Conservation (phyloP, 2,888 invertebrate species). For the Polyploca ridens region DNA sequence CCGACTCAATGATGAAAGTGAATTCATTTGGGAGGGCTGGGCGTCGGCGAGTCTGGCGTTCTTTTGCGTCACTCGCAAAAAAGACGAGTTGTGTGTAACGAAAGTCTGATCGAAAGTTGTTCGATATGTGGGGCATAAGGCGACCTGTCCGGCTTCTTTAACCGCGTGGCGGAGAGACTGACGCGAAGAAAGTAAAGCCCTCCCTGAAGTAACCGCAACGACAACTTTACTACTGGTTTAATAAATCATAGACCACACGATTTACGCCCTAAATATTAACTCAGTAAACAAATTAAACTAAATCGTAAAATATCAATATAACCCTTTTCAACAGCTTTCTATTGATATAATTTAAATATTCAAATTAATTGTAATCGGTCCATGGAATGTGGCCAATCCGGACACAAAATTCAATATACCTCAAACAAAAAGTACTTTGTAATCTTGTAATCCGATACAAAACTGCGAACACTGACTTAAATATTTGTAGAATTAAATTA, state of each 20-base stretch:
- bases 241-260: conserved; percentile 1
- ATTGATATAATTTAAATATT: not conserved
- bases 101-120: conserved; percentile 83
- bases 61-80: conserved; percentile 61
- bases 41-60: conserved; percentile 67
- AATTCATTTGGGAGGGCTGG: conserved; percentile 60
- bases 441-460: not conserved
- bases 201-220: conserved; percentile 13
- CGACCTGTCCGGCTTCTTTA: conserved; percentile 65
- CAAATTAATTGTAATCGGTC: not conserved
- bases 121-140: conserved; percentile 77
- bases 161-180: conserved; percentile 41
- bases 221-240: not conserved
- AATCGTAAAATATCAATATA: not conserved
- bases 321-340: not conserved
- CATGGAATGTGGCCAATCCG: not conserved
- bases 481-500: not conserved
- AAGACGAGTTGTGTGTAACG: conserved; percentile 70
- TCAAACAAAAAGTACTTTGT: not conserved
- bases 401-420: not conserved
- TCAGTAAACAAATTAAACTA: too few relatives aligned
- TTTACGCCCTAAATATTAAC: not conserved
- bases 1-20: conserved; percentile 55
- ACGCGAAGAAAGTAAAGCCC: conserved; percentile 61
- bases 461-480: not conserved